These are phyloP conservation scores for Aphrophora alni DNA, from an alignment of 2,888 invertebrate species.

Conservation along the genomic window DNA sequence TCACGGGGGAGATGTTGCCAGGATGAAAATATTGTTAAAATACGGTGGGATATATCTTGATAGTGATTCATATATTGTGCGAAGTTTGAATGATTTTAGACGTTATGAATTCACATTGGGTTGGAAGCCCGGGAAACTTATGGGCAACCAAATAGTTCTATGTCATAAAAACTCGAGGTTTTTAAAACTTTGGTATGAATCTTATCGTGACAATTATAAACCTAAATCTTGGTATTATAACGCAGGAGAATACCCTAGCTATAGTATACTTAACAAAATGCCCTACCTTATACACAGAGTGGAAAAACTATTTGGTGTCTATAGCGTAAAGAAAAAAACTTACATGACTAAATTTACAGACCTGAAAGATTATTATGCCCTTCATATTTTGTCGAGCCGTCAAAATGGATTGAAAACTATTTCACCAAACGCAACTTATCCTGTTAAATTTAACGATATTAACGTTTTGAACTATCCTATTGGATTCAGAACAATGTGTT, in stretches of 20 bases:
- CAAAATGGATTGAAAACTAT: conserved; percentile 23
- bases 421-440: conserved; percentile 43
- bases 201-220: conserved; percentile 51
- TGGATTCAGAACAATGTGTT: conserved; percentile 37
- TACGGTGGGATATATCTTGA: conserved; percentile 56
- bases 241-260: conserved; percentile 56
- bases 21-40: conserved; percentile 51
- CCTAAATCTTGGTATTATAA: conserved; percentile 55
- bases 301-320: conserved; percentile 54
- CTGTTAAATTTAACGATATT: conserved; percentile 40
- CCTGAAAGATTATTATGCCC: conserved; percentile 54
- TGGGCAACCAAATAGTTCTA: conserved; percentile 48
- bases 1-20: conserved; percentile 45
- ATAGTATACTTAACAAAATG: conserved; percentile 53
- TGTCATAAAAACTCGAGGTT: conserved; percentile 54
- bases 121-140: conserved; percentile 46
- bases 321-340: conserved; percentile 49
- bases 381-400: conserved; percentile 56
- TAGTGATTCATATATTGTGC: conserved; percentile 53
- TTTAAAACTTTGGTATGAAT: conserved; percentile 52
- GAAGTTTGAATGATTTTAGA: conserved; percentile 52
- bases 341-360: conserved; percentile 52
- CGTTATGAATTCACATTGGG: conserved; percentile 54
- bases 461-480: conserved; percentile 40
- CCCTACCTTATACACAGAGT: conserved; percentile 56